These are phyloP conservation scores for Cecidostiba fungosa DNA, from an alignment of 2,888 invertebrate species.

Conservation along the genomic window DNA sequence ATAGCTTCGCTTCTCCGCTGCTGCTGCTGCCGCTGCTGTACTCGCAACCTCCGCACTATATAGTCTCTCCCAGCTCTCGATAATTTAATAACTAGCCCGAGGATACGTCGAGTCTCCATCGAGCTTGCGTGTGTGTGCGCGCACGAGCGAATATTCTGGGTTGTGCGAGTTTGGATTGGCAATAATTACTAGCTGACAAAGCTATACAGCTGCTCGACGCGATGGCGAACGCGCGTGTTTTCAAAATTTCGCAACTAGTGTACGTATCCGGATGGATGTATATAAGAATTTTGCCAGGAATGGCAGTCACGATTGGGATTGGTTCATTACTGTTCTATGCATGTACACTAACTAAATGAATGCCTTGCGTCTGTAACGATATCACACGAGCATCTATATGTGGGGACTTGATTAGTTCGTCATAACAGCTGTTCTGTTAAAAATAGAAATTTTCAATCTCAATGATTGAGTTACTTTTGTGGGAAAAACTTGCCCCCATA, in stretches of 20 bases:
- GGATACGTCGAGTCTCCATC: conserved; percentile 6
- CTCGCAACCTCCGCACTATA: not conserved
- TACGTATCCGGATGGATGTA: too few species aligned
- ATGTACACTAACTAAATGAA: too few species aligned
- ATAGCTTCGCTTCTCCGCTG: conserved; percentile 6
- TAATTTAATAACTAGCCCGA: conserved; percentile 15
- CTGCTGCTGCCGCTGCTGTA: not conserved
- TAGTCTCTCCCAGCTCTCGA: not conserved
- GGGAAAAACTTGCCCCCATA: not conserved
- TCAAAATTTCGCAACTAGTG: not conserved
- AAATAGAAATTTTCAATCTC: conserved; percentile 40
- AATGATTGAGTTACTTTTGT: conserved; percentile 38
- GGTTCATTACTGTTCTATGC: too few species aligned
- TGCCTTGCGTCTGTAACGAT: too few species aligned
- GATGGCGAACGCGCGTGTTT: not conserved
- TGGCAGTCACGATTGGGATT: too few species aligned
- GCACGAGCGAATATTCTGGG: not conserved
- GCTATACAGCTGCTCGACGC: not conserved
- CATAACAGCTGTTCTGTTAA: not conserved
- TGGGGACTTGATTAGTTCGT: too few species aligned
- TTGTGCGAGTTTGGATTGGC: not conserved
- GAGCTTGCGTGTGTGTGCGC: not conserved
- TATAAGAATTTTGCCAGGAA: too few species aligned
- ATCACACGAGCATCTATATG: too few species aligned
- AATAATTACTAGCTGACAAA: not conserved